phyloP scores from a whole-genome alignment of 2,888 invertebrate species.

The Nomada ferruginata region DNA sequence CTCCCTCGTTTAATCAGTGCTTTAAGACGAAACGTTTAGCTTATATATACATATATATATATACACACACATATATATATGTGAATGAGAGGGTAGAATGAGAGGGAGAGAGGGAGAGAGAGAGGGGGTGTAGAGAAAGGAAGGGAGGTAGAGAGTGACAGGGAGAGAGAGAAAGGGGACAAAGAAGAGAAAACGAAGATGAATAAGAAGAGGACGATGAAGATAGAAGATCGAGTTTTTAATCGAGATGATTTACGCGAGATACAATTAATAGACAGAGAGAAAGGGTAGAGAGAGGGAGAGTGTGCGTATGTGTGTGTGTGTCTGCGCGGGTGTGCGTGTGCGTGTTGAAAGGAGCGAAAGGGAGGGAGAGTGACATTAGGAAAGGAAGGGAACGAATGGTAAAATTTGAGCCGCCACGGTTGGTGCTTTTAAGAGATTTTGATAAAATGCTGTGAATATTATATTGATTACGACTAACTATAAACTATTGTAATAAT shows the following conservation, averaged over 20 bases:
- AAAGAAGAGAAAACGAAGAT: conserved; percentile 34
- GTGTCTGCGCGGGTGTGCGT: too few relatives aligned
- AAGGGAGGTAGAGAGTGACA: neutral
- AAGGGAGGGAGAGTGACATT: conserved; percentile 28
- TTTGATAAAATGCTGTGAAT: conserved; percentile 85
- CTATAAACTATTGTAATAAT: conserved; percentile 83
- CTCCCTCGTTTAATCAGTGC: conserved; percentile 84
- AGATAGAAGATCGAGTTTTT: conserved; percentile 44
- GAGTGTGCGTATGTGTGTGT: too few relatives aligned
- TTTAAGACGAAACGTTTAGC: conserved; percentile 83
- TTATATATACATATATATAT: conserved; percentile 76
- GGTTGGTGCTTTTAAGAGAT: conserved; percentile 83
- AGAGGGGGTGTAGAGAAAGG: neutral
- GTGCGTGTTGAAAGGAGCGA: neutral
- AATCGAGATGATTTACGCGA: conserved; percentile 35
- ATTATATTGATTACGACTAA: conserved; percentile 83
- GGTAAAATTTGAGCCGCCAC: conserved; percentile 74
- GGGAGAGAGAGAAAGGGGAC: conserved; percentile 35
- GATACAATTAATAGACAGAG: conserved; percentile 11
- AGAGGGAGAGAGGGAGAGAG: conserved; percentile 39
- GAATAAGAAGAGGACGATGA: conserved; percentile 32
- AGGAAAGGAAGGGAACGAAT: conserved; percentile 33
- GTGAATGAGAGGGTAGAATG: conserved; percentile 56
- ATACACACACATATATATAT: conserved; percentile 56
- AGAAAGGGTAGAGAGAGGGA: neutral